Evolutionary conservation across 2,797 vertebrate species (phyloP).

Genomic region (Taenioides sp.): DNA sequence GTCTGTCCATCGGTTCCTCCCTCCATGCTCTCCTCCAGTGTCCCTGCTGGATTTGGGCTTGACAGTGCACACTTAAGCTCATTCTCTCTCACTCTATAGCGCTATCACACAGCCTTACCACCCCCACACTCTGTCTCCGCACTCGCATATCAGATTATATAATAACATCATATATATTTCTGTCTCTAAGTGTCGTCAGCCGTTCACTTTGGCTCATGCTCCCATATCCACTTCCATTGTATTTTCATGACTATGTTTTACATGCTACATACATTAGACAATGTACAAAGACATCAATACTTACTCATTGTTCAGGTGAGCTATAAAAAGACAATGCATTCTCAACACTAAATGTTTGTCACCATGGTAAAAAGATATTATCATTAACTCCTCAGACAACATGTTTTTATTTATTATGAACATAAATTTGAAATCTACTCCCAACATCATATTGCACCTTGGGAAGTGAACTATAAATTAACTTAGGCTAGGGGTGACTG

Average conservation of each 20-base stretch:
- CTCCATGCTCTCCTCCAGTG: slow-evolving; percentile 12
- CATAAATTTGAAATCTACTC: neutral
- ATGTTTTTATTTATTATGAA: neutral
- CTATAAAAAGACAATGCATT: neutral
- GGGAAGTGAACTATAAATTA: neutral
- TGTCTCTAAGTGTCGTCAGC: slow-evolving; percentile 24
- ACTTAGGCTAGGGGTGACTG: no score
- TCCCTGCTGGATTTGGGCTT: slow-evolving; percentile 32
- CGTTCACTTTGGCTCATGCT: slow-evolving; percentile 33
- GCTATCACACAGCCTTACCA: slow-evolving; percentile 33
- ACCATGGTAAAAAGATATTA: neutral
- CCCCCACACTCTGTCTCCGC: slow-evolving; percentile 37
- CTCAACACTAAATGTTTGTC: neutral
- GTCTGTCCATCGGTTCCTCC: slow-evolving; percentile 16
- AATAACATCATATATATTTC: slow-evolving; percentile 49
- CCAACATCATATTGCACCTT: neutral
- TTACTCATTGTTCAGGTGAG: neutral
- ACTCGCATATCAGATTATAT: slow-evolving; percentile 48
- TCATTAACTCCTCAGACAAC: neutral
- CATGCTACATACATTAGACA: slow-evolving; percentile 8
- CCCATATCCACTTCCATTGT: neutral
- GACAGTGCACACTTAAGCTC: slow-evolving; percentile 37
- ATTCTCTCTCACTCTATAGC: slow-evolving; percentile 24
- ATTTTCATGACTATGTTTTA: slow-evolving; percentile 12
- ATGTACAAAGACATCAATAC: neutral